Percentiles rank a stretch among this genome's conserved stretches.
Conservation (phyloP, 2,888 invertebrate species). For the Laspeyria flexula region DNA sequence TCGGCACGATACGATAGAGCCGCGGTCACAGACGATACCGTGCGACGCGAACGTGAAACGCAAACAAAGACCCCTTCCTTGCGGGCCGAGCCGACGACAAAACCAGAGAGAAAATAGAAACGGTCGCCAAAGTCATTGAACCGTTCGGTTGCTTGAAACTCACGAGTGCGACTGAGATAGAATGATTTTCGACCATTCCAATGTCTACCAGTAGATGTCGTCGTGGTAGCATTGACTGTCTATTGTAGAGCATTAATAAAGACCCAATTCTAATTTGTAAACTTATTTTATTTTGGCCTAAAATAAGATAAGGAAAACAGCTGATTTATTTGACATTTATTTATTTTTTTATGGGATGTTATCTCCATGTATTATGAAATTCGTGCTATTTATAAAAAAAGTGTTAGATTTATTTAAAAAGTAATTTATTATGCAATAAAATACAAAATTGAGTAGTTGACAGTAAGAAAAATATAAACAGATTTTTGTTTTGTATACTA, state of each 20-base stretch:
- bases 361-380: too few species aligned
- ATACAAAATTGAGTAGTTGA: too few species aligned
- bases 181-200: constrained; percentile 29
- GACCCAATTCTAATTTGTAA: constrained; percentile 53
- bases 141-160: constrained; percentile 72
- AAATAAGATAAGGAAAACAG: background rate
- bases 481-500: too few species aligned
- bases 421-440: too few species aligned
- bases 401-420: too few species aligned
- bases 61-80: constrained; percentile 85
- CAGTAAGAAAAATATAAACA: too few species aligned
- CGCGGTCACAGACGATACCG: constrained; percentile 74
- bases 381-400: too few species aligned
- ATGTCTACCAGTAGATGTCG: constrained; percentile 64
- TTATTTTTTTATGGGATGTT: too few species aligned
- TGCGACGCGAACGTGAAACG: constrained; percentile 83
- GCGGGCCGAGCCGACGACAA: constrained; percentile 77
- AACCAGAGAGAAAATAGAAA: constrained; percentile 86
- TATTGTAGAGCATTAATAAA: constrained; percentile 48
- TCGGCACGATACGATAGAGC: constrained; percentile 76
- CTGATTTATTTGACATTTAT: constrained; percentile 5
- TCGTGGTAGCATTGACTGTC: constrained; percentile 14
- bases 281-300: background rate
- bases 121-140: constrained; percentile 85
- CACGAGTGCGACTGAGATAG: constrained; percentile 77